Base-by-base conservation (phyloP, 2,888 invertebrate genomes). In the Hyposoter dolosus region DNA sequence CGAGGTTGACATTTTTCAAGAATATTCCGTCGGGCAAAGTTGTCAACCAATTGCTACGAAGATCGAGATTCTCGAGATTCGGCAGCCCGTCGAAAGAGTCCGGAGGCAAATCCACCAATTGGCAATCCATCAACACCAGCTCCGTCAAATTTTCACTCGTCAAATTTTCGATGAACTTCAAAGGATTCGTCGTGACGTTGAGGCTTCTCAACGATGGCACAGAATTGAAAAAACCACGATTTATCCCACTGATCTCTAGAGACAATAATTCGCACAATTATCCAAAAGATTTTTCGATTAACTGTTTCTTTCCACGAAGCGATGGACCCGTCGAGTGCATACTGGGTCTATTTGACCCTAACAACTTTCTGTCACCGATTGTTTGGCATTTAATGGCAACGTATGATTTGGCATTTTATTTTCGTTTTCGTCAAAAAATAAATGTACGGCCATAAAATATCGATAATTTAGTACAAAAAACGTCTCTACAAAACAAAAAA, bases 41-140 rank as follows among this genome's bases (percentile, higher is more conserved):
- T 87, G 95, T 94, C 47, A 97, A 94, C 93, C 96, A 95, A 89
- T 97, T 97, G 71, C 96, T 96, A 76, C 95, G 95, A 17, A 97
- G 91, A 47, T 95, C 94, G 10, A 95, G 94, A 87, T 94, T 95
- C 75, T 94, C 94, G 35, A 89, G 85, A 77, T 84, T 83, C 2
- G 74, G 47, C 45, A 89, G 60, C 19, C 84, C 74, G 17, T 69
- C 43, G 35, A 89, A 84, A 12, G 87, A n/a, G 45, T 89, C 82
- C 4, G 72, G 60, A 1, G 75, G 40, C 63, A 89, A 74, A 63
- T 83, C 56, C 28, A 50, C 83, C 74, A 89, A 63, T n/a, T 23
- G 86, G 65, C 88, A 89, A 47, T 87, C 65, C 6, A 78, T 75
- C 65, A 89, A 53, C 19, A 86, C 74, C n/a, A 89, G 82, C n/a